Evolutionary conservation across 2,888 invertebrate genomes (phyloP).

Genomic region (Polyploca ridens): DNA sequence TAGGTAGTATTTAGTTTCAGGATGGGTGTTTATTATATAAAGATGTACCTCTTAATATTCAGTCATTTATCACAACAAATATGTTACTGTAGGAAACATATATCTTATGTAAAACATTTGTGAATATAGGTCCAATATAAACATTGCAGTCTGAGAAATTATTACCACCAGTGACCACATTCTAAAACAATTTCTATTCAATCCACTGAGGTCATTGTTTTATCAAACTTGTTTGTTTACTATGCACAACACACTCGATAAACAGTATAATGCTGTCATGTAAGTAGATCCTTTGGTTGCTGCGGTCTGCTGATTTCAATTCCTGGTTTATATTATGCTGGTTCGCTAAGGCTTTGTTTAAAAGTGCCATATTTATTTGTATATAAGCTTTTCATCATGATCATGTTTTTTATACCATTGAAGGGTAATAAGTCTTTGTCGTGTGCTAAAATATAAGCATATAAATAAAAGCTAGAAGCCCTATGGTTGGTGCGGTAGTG

Average conservation of each 20-base stretch:
- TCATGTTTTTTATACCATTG: background rate
- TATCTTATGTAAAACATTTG: background rate
- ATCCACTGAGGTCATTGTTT: constrained; percentile 19
- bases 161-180: background rate
- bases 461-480: constrained; percentile 54
- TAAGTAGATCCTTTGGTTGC: constrained; percentile 20
- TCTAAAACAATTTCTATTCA: constrained; percentile 16
- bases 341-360: background rate
- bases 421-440: constrained; percentile 23
- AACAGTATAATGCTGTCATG: constrained; percentile 16
- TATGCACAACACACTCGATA: background rate
- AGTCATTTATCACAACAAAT: no score
- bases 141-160: background rate
- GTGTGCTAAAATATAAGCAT: constrained; percentile 50
- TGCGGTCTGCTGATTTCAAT: constrained; percentile 24
- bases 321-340: constrained; percentile 13
- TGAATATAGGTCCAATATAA: background rate
- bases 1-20: background rate
- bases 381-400: background rate
- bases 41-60: background rate
- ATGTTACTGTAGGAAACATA: background rate
- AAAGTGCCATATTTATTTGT: background rate
- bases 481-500: constrained; percentile 45
- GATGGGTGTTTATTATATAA: background rate
- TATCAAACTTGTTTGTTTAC: constrained; percentile 2